Evolutionary conservation across 2,888 invertebrate genomes (phyloP).

Genomic region (Autographa pulchrina): DNA sequence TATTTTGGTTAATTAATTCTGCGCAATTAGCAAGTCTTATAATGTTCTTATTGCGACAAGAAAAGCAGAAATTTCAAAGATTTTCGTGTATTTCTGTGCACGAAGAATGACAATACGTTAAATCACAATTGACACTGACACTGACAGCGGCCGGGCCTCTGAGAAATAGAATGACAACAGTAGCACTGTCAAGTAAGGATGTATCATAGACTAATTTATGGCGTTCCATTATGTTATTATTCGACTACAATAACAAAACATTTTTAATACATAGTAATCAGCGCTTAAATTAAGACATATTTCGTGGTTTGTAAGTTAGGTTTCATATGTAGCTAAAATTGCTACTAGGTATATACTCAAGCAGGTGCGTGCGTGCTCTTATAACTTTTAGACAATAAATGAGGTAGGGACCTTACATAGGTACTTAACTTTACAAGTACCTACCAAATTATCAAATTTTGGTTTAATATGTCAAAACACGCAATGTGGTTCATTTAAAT

Average conservation of each 20-base stretch:
- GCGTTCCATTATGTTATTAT: neutral
- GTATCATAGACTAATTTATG: neutral
- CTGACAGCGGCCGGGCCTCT: neutral
- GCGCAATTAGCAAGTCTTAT: conserved; percentile 24
- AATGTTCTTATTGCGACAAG: conserved; percentile 22
- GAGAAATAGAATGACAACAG: neutral
- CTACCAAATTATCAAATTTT: too few relatives aligned
- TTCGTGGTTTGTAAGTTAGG: too few relatives aligned
- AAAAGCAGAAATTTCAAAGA: conserved; percentile 42
- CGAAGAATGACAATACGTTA: conserved; percentile 51
- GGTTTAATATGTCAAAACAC: too few relatives aligned
- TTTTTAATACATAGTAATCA: too few relatives aligned
- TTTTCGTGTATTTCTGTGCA: conserved; percentile 44
- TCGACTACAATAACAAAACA: neutral
- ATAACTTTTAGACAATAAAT: too few relatives aligned
- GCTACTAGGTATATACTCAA: too few relatives aligned
- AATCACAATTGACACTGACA: conserved; percentile 51
- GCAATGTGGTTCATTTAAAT: neutral
- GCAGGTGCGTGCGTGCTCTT: too few relatives aligned
- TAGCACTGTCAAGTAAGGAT: neutral
- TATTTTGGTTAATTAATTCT: conserved; percentile 14
- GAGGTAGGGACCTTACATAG: too few relatives aligned
- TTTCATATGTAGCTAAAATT: too few relatives aligned
- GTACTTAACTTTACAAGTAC: too few relatives aligned
- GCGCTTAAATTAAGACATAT: too few relatives aligned